Conservation (phyloP, 1,140 invertebrate species). For the Aporrectodea caliginosa region DNA sequence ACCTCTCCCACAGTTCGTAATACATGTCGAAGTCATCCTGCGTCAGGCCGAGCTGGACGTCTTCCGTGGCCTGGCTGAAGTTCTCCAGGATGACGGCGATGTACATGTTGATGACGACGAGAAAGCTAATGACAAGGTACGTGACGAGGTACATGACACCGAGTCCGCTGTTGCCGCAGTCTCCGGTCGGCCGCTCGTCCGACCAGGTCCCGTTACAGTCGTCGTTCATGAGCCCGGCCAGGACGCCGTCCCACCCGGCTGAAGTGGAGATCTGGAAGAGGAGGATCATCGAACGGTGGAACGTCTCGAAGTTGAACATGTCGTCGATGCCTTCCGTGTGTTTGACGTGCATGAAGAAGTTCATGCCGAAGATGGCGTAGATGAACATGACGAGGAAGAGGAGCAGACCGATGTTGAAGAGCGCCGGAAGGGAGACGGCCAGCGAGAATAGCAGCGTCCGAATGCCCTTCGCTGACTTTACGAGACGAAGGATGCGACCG, state of each 20-base stretch:
- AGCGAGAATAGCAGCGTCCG: conserved; percentile 91
- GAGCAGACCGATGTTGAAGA: too few relatives aligned
- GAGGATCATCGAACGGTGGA: conserved; percentile 89
- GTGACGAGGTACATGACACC: conserved; percentile 90
- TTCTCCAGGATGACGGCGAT: too few relatives aligned
- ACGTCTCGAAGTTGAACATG: conserved; percentile 98
- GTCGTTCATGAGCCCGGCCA: conserved; percentile 71
- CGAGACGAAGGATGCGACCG: too few relatives aligned
- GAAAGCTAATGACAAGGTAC: conserved; percentile 94
- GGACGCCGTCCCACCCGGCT: too few relatives aligned
- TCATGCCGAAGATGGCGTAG: too few relatives aligned
- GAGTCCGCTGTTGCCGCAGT: conserved; percentile 86
- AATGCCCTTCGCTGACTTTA: conserved; percentile 93
- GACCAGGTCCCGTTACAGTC: conserved; percentile 65
- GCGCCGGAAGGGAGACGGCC: conserved; percentile 94
- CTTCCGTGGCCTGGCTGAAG: conserved; percentile 95
- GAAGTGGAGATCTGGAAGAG: too few relatives aligned
- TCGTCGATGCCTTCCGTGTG: conserved; percentile 87
- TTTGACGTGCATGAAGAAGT: conserved; percentile 99
- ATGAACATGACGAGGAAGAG: too few relatives aligned
- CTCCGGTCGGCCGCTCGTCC: conserved; percentile 69
- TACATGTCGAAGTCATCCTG: too few relatives aligned
- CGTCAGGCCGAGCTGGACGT: conserved; percentile 94
- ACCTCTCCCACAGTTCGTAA: conserved; percentile 98
- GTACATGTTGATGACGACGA: conserved; percentile 99